Evolutionary conservation across 2,113 vertebrate genomes (phyloP).

Genomic region (Sorex fumeus): DNA sequence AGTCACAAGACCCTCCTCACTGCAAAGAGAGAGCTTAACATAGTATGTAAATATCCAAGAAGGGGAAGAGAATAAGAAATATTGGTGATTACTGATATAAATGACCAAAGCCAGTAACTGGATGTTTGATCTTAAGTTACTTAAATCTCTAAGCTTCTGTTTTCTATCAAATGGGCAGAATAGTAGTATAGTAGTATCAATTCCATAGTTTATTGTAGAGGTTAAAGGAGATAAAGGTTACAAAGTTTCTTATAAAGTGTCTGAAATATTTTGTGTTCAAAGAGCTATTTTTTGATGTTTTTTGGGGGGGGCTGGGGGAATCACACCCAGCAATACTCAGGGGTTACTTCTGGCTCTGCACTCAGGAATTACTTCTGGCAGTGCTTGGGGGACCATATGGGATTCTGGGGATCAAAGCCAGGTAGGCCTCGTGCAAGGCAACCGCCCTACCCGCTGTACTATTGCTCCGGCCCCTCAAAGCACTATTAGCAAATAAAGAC

Average conservation of each 20-base stretch:
- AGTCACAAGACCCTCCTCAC: background rate
- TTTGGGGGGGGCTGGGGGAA: too few species aligned
- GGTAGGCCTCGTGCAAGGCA: too few species aligned
- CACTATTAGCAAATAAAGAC: background rate
- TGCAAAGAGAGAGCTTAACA: background rate
- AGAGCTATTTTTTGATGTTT: too few species aligned
- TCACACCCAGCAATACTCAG: too few species aligned
- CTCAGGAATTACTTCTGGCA: too few species aligned
- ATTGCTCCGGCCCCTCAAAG: too few species aligned
- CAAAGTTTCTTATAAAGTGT: background rate
- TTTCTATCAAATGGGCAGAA: slow-evolving; percentile 20
- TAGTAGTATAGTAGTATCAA: background rate
- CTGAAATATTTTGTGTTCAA: background rate
- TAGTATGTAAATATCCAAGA: background rate
- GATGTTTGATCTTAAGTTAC: slow-evolving; percentile 13
- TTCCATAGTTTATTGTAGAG: background rate
- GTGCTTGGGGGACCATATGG: too few species aligned
- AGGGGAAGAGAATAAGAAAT: background rate
- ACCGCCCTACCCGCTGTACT: too few species aligned
- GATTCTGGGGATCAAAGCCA: too few species aligned
- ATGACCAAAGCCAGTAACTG: background rate
- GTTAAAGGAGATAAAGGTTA: background rate
- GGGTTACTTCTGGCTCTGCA: too few species aligned
- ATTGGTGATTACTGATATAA: background rate
- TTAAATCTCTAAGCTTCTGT: slow-evolving; percentile 4